phyloP scores from a whole-genome alignment of 2,888 invertebrate genomes.

The Chalcis sispes region DNA sequence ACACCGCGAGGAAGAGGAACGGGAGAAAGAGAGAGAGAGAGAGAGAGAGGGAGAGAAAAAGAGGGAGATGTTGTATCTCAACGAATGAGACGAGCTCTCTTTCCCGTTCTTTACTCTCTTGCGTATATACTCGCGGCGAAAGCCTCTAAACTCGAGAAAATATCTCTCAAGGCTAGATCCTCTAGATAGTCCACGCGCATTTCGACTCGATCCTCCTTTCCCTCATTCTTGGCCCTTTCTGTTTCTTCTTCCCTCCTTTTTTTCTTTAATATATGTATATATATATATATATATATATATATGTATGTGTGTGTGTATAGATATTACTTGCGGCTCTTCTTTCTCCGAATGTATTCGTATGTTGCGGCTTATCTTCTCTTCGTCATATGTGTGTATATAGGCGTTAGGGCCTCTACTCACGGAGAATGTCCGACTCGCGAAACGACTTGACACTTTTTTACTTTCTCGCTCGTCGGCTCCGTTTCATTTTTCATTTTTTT shows the following conservation, averaged over 20 bases:
- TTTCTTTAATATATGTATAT: background rate
- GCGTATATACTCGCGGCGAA: background rate
- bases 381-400: background rate
- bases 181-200: slow-evolving; percentile 30
- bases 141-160: slow-evolving; percentile 48
- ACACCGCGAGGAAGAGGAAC: background rate
- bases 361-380: slow-evolving; percentile 1
- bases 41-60: slow-evolving; percentile 1
- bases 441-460: slow-evolving; percentile 5
- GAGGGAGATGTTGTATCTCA: slow-evolving; percentile 25
- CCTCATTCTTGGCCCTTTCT: slow-evolving; percentile 6
- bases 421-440: too few relatives aligned
- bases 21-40: slow-evolving; percentile 10
- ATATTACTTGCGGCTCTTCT: too few relatives aligned
- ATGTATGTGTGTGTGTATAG: background rate
- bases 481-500: too few relatives aligned
- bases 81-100: slow-evolving; percentile 12
- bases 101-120: slow-evolving; percentile 26
- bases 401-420: background rate
- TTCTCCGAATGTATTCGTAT: too few relatives aligned
- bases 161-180: slow-evolving; percentile 51
- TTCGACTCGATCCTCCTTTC: slow-evolving; percentile 26
- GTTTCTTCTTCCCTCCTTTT: background rate
- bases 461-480: too few relatives aligned
- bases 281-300: background rate